phyloP scores from a whole-genome alignment of 2,113 vertebrate genomes.

The Dolichallabes microphthalmus region DNA sequence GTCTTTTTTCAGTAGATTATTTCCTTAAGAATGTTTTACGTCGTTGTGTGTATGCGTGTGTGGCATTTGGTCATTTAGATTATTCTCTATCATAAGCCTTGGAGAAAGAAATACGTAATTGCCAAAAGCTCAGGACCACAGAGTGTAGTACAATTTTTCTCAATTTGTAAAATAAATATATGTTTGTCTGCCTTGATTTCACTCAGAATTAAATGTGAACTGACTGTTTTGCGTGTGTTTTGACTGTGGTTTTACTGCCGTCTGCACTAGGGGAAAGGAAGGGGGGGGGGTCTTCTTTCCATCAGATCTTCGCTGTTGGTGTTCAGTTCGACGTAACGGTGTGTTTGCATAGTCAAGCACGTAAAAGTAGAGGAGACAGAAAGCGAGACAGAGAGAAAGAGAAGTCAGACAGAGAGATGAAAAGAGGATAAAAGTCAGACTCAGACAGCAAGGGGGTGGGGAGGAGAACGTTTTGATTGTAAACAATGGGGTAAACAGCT shows the following conservation, averaged over 20 bases:
- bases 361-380: neutral
- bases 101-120: neutral
- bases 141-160: neutral
- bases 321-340: neutral
- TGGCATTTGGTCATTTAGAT: neutral
- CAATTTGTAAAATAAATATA: slow-evolving; percentile 7
- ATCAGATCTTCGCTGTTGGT: slow-evolving; percentile 18
- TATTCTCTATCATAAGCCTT: neutral
- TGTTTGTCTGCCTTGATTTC: neutral
- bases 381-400: slow-evolving; percentile 8
- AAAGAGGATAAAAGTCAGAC: neutral
- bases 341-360: slow-evolving; percentile 7
- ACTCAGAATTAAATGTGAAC: neutral
- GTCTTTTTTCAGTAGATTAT: neutral
- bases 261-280: neutral
- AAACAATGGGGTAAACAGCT: neutral
- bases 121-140: slow-evolving; percentile 5
- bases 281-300: slow-evolving; percentile 7
- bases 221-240: slow-evolving; percentile 21
- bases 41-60: neutral
- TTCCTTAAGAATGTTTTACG: neutral
- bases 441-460: neutral
- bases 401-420: slow-evolving; percentile 9
- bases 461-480: neutral
- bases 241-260: slow-evolving; percentile 32